Evolutionary conservation across 2,797 vertebrate genomes (phyloP).

Genomic region (Lacerta bilineata): DNA sequence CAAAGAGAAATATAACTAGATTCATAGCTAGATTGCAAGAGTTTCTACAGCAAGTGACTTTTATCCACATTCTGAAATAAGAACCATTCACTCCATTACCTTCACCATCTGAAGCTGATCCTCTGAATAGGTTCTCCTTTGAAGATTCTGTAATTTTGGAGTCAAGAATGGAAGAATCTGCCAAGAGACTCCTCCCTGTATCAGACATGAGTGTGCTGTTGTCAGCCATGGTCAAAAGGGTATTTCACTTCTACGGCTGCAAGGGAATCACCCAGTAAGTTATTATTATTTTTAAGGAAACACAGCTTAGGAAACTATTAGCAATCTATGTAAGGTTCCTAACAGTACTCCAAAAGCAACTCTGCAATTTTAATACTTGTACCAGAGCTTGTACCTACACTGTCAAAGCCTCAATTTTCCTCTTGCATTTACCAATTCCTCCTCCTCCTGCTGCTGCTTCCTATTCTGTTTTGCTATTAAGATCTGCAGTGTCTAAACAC

Average conservation of each 20-base stretch:
- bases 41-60: background rate
- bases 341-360: background rate
- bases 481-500: background rate
- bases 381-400: background rate
- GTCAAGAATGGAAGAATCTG: slow-evolving; percentile 92
- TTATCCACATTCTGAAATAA: background rate
- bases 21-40: background rate
- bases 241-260: slow-evolving; percentile 59
- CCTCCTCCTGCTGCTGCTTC: background rate
- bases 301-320: background rate
- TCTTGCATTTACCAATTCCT: background rate
- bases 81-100: slow-evolving; percentile 80
- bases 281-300: background rate
- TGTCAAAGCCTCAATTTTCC: background rate
- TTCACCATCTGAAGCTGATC: slow-evolving; percentile 81
- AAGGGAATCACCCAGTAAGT: slow-evolving; percentile 29
- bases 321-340: background rate
- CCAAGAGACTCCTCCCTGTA: slow-evolving; percentile 86
- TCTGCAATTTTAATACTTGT: background rate
- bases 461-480: background rate
- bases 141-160: slow-evolving; percentile 89
- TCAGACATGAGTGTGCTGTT: slow-evolving; percentile 85
- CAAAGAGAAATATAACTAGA: background rate
- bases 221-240: slow-evolving; percentile 86
- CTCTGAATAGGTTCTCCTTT: slow-evolving; percentile 85